phyloP scores from a whole-genome alignment of 92 coral and sea anemone species.

The Porites evermanni region DNA sequence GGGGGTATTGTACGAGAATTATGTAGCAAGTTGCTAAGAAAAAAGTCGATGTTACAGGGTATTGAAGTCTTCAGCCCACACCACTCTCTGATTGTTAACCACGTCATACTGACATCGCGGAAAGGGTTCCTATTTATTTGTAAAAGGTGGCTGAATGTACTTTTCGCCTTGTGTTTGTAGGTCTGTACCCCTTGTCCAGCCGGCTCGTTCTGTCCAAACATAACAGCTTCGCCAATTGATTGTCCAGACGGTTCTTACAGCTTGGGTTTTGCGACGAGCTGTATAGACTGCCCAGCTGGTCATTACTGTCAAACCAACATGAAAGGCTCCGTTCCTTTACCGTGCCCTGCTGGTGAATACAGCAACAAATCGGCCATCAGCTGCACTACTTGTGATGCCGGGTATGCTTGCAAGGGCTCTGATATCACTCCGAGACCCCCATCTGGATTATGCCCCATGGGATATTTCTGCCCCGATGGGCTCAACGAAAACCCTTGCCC shows the following conservation, averaged over 20 bases:
- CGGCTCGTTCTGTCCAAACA: slow-evolving; percentile 90
- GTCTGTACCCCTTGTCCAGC: slow-evolving; percentile 88
- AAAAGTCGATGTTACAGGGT: no score
- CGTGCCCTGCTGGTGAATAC: slow-evolving; percentile 87
- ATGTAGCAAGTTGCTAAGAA: no score
- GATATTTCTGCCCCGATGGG: slow-evolving; percentile 91
- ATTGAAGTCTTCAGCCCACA: no score
- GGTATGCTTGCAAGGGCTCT: slow-evolving; percentile 85
- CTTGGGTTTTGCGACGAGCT: slow-evolving; percentile 78
- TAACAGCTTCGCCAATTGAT: slow-evolving; percentile 72
- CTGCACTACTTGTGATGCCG: slow-evolving; percentile 77
- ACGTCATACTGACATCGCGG: no score
- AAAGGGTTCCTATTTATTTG: background rate
- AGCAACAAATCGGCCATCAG: slow-evolving; percentile 82
- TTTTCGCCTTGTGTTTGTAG: slow-evolving; percentile 35
- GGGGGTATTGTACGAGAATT: no score
- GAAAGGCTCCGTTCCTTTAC: slow-evolving; percentile 65
- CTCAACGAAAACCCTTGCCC: slow-evolving; percentile 77
- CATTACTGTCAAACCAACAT: slow-evolving; percentile 65
- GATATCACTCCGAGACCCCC: slow-evolving; percentile 83
- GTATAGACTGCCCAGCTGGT: slow-evolving; percentile 94
- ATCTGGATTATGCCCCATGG: slow-evolving; percentile 88
- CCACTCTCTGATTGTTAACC: no score
- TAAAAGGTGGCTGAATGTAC: background rate
- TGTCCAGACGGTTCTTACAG: slow-evolving; percentile 84